phyloP scores from a whole-genome alignment of 2,888 invertebrate species.

The Heteromyza rotundicornis region DNA sequence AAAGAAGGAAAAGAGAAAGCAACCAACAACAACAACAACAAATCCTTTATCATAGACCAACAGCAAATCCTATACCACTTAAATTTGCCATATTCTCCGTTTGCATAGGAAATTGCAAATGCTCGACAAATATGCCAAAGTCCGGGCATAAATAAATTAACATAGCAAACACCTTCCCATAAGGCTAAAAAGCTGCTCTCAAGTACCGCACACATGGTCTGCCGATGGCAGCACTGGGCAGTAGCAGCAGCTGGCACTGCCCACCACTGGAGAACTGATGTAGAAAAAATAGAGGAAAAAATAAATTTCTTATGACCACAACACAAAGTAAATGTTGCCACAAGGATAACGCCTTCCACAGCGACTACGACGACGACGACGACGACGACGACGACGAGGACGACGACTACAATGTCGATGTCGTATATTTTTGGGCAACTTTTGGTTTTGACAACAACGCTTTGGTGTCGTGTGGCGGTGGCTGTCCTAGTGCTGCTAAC shows the following conservation, averaged over 20 bases:
- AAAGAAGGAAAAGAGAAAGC: too few species aligned
- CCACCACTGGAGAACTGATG: not conserved
- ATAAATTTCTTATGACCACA: slow-evolving; percentile 54
- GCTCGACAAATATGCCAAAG: too few species aligned
- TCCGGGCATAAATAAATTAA: slow-evolving; percentile 52
- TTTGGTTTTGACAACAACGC: slow-evolving; percentile 41
- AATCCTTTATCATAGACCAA: too few species aligned
- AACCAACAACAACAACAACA: too few species aligned
- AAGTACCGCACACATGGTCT: slow-evolving; percentile 11
- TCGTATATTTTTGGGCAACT: slow-evolving; percentile 21
- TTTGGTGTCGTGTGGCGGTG: slow-evolving; percentile 38
- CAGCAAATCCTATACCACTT: too few species aligned
- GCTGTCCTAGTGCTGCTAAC: slow-evolving; percentile 21
- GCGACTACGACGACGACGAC: not conserved
- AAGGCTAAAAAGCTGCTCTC: slow-evolving; percentile 33
- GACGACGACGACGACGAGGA: not conserved
- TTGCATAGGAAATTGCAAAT: too few species aligned
- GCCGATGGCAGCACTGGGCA: slow-evolving; percentile 11
- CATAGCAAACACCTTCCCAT: slow-evolving; percentile 46
- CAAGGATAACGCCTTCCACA: slow-evolving; percentile 44
- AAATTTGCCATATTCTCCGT: too few species aligned
- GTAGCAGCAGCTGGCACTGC: not conserved
- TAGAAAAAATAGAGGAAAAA: slow-evolving; percentile 16
- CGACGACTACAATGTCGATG: not conserved
- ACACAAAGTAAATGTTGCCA: slow-evolving; percentile 51